These are phyloP conservation scores for Atherix ibis DNA, from an alignment of 2,888 invertebrate genomes.

Conservation along the genomic window DNA sequence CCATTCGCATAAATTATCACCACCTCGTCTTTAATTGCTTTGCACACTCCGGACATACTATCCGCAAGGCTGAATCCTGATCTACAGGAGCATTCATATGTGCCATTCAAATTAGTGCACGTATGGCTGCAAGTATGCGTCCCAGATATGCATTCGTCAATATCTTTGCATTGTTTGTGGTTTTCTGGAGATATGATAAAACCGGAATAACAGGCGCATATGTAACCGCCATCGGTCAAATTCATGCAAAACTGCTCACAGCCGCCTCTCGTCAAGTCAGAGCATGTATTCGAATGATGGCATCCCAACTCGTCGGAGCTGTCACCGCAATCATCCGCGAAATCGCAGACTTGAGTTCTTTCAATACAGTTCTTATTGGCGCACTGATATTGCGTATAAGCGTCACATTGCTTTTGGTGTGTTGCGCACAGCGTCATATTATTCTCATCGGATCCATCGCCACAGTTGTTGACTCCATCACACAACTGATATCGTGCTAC, in stretches of 20 bases:
- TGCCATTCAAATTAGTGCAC: conserved; percentile 84
- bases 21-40: conserved; percentile 48
- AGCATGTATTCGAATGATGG: conserved; percentile 49
- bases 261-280: conserved; percentile 49
- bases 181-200: conserved; percentile 67
- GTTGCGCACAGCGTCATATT: conserved; percentile 77
- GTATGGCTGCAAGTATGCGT: conserved; percentile 84
- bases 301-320: conserved; percentile 83
- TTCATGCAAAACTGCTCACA: conserved; percentile 87
- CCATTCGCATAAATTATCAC: conserved; percentile 65
- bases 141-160: conserved; percentile 75
- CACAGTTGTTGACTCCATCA: conserved; percentile 84
- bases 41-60: conserved; percentile 67
- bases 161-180: conserved; percentile 71
- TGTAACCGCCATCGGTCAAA: conserved; percentile 66
- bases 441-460: conserved; percentile 90
- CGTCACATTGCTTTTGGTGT: conserved; percentile 60
- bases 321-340: conserved; percentile 81
- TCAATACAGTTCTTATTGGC: conserved; percentile 75
- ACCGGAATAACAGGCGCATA: conserved; percentile 79
- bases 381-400: conserved; percentile 69
- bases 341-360: conserved; percentile 66
- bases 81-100: conserved; percentile 72
- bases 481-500: conserved; percentile 76
- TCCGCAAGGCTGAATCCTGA: conserved; percentile 66